A percentile compares a stretch with the other conserved stretches of the same genome.
Evolutionary conservation across 2,797 vertebrate genomes (phyloP).

Genomic region (Carduelis carduelis): DNA sequence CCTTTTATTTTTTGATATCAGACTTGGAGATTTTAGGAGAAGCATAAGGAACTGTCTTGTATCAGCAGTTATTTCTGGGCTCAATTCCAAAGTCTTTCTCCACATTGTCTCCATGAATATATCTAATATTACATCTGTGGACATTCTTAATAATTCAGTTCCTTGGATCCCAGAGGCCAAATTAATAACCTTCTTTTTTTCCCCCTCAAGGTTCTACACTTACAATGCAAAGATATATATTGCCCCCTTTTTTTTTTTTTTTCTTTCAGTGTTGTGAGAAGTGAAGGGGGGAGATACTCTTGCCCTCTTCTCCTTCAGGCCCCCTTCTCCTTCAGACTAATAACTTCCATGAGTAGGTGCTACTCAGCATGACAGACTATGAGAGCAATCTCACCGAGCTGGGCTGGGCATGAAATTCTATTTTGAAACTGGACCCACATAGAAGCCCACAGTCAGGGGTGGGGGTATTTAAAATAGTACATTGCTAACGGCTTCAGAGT

Average conservation of each 20-base stretch:
- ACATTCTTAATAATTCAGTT: neutral
- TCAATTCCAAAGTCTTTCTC: constrained; percentile 14
- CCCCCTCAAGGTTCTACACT: neutral
- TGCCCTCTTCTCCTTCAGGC: neutral
- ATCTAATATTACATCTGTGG: neutral
- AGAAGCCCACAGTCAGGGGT: neutral
- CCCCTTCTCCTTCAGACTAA: neutral
- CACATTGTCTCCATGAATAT: neutral
- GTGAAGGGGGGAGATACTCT: neutral
- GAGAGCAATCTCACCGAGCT: neutral
- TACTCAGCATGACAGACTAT: neutral
- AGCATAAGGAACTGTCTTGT: neutral
- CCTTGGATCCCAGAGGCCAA: neutral
- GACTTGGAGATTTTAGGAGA: neutral
- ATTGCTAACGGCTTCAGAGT: neutral
- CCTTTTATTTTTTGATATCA: constrained; percentile 28
- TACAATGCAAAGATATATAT: neutral
- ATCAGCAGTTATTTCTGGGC: constrained; percentile 33
- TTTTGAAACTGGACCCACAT: neutral
- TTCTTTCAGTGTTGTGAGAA: neutral
- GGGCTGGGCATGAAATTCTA: neutral
- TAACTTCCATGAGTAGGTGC: neutral
- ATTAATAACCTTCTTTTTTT: neutral
- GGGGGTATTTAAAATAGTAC: neutral
- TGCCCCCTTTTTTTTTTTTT: neutral